Evolutionary conservation across 2,888 invertebrate genomes (phyloP).

Genomic region (Scaptomyza flava): DNA sequence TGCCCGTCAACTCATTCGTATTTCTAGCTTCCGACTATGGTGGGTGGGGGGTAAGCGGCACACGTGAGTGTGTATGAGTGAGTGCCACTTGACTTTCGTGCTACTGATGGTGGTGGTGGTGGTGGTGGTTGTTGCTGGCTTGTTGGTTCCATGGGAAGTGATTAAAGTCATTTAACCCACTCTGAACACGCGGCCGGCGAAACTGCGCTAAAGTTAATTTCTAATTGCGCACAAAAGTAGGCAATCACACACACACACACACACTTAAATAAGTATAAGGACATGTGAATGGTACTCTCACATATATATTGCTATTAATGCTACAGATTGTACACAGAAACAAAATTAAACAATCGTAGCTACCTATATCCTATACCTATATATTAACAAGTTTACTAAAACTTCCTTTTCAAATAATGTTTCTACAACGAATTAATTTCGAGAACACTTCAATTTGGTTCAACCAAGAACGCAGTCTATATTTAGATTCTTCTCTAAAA

Average conservation of each 20-base stretch:
- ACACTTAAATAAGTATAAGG: neutral
- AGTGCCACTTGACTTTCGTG: conserved; percentile 57
- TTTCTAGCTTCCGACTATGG: neutral
- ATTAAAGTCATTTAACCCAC: conserved; percentile 83
- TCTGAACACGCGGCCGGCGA: conserved; percentile 50
- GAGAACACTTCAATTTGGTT: too few relatives aligned
- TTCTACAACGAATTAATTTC: too few relatives aligned
- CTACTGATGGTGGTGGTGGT: conserved; percentile 13
- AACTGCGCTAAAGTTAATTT: conserved; percentile 74
- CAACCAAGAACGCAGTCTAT: too few relatives aligned
- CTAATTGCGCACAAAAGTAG: conserved; percentile 77
- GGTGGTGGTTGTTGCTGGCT: conserved; percentile 13
- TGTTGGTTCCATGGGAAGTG: conserved; percentile 69
- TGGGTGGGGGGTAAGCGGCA: conserved; percentile 31
- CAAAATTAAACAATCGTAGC: neutral
- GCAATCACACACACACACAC: conserved; percentile 45
- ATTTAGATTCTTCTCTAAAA: too few relatives aligned
- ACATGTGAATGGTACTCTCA: neutral
- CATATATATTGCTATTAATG: too few relatives aligned
- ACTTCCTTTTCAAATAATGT: too few relatives aligned
- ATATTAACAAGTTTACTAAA: too few relatives aligned
- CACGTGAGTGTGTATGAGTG: conserved; percentile 63
- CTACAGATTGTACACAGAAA: neutral
- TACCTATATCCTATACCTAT: too few relatives aligned
- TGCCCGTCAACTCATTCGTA: conserved; percentile 23